Base-by-base conservation (phyloP, 2,888 invertebrate species). In the Helobdella robusta region DNA sequence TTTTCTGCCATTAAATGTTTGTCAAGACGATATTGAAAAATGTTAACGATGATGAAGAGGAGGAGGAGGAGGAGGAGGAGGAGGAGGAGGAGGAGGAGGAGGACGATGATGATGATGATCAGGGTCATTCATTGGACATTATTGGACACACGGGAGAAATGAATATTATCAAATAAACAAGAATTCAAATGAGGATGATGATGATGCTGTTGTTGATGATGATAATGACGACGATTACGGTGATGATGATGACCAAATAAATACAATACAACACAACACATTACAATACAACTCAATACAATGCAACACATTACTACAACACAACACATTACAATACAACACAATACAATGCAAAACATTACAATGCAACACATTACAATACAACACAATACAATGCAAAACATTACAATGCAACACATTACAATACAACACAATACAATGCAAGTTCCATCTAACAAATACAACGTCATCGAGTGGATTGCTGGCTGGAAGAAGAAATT, bases 231-330 rank as follows among this genome's bases (percentile, higher is more conserved):
- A 40, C 44, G 44, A 40, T 40, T 11, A 40, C n/a, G 44, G n/a
- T 40, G 44, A 40, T n/a, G 44, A 40, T n/a, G 44, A 40, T n/a
- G 52, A 52, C 23, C 6, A 52, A 15, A 23, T 8, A 15, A 23
- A 40, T 40, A n/a, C 44, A n/a, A 40, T 40, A n/a, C 44, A n/a
- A 40, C n/a, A n/a, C 44, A n/a, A 40, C n/a, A n/a, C 44, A n/a
- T 15, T 40, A n/a, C 44, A n/a, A 40, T 40, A n/a, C 44, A n/a
- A 40, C n/a, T 11, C 44, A n/a, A 40, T 40, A n/a, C 44, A n/a
- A 40, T 40, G 44, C 44, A n/a, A 40, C n/a, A n/a, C 44, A n/a
- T 15, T 40, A n/a, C n/a, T n/a, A n/a, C 44, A n/a, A 40, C n/a
- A n/a, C 44, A n/a, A 40, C n/a, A n/a, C 44, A n/a, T 15, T 40